These are phyloP conservation scores for Dromaius novaehollandiae DNA, from an alignment of 2,113 vertebrate genomes.

Conservation along the genomic window DNA sequence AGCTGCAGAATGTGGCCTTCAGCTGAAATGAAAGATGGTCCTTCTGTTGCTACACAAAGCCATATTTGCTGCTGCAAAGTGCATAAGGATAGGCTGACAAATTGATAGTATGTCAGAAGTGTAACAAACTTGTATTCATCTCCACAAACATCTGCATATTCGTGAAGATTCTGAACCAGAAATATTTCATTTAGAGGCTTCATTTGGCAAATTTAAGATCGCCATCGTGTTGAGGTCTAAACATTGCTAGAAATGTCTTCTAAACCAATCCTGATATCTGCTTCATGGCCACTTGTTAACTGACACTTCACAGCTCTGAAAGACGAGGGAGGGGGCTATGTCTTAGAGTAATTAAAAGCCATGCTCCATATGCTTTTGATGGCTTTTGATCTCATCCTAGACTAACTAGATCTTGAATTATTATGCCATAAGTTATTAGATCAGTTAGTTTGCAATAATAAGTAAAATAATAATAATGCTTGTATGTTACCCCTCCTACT, in stretches of 20 bases:
- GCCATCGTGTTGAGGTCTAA: conserved; percentile 14
- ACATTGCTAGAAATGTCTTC: conserved; percentile 33
- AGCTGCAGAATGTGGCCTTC: conserved; percentile 70
- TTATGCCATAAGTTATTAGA: conserved; percentile 47
- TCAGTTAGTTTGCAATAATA: conserved; percentile 9
- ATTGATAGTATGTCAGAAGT: conserved; percentile 54
- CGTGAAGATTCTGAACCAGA: conserved; percentile 42
- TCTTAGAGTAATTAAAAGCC: conserved; percentile 60
- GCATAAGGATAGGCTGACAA: conserved; percentile 68
- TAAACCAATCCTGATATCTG: conserved; percentile 9
- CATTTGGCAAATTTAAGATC: conserved; percentile 34
- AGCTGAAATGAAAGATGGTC: conserved; percentile 61
- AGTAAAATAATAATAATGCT: conserved; percentile 2
- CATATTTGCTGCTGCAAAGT: conserved; percentile 69
- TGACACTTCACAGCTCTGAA: conserved; percentile 8
- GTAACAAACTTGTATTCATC: background rate
- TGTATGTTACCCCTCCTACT: background rate
- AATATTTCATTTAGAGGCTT: conserved; percentile 37
- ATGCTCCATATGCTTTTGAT: conserved; percentile 58
- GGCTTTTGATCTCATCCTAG: conserved; percentile 47
- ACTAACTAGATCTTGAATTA: conserved; percentile 50
- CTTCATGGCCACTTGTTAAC: conserved; percentile 60
- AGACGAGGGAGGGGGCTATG: background rate
- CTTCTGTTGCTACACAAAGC: conserved; percentile 71
- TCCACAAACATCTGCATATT: conserved; percentile 66